Percentiles rank a stretch among this genome's conserved stretches.
Evolutionary conservation across 2,113 vertebrate species (phyloP).

Genomic region (Corvus cornix): DNA sequence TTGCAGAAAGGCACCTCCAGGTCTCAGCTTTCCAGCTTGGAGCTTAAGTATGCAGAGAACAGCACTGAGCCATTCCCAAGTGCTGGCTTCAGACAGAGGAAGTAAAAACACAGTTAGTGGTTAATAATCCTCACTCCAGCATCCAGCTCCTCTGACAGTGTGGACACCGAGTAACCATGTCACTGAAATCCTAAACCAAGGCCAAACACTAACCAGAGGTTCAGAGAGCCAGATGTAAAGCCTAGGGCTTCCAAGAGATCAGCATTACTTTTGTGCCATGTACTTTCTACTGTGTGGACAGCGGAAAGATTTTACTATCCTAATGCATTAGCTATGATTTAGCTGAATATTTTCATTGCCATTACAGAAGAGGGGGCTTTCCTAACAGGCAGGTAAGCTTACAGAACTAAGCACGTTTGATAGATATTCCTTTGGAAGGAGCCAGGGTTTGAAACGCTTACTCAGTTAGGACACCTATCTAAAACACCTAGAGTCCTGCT

Average conservation of each 20-base stretch:
- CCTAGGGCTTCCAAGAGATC: accelerated
- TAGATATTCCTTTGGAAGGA: background rate
- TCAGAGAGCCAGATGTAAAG: background rate
- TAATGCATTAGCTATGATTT: background rate
- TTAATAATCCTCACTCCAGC: background rate
- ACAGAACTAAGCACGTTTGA: background rate
- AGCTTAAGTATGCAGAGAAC: background rate
- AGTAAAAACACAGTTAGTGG: background rate
- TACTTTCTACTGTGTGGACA: background rate
- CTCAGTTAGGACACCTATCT: background rate
- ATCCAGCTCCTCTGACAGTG: background rate
- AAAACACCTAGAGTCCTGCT: background rate
- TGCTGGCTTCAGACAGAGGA: background rate
- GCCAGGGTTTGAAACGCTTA: background rate
- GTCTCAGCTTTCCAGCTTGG: background rate
- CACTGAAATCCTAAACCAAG: background rate
- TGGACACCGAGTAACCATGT: background rate
- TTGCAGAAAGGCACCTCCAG: background rate
- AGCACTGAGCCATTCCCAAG: background rate
- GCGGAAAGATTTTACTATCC: background rate
- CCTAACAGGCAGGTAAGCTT: background rate
- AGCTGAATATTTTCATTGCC: background rate
- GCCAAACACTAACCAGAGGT: background rate
- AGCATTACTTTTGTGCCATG: background rate
- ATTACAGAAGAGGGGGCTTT: background rate